These are phyloP conservation scores for Trilocha varians DNA, from an alignment of 2,888 invertebrate genomes.

Conservation along the genomic window DNA sequence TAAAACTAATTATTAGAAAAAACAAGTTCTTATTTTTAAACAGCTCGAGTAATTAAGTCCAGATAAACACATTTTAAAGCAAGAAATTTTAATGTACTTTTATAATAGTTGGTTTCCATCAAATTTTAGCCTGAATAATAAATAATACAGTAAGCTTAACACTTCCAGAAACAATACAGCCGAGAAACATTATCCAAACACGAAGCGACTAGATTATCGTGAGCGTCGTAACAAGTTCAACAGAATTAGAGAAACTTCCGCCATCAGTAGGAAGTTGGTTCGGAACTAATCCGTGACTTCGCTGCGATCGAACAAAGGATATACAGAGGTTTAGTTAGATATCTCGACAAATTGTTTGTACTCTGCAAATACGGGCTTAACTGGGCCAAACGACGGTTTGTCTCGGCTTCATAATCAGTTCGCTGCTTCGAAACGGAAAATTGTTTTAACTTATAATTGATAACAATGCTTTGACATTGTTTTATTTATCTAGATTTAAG, in stretches of 20 bases:
- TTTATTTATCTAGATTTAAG: no score
- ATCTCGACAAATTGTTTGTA: neutral
- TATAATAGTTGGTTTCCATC: no score
- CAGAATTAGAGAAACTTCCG: slow-evolving; percentile 11
- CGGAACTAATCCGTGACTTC: slow-evolving; percentile 14
- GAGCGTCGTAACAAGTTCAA: slow-evolving; percentile 9
- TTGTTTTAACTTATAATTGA: no score
- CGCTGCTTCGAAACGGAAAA: neutral
- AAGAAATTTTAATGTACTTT: no score
- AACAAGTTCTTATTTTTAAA: no score
- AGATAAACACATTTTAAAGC: no score
- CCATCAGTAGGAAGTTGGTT: slow-evolving; percentile 19
- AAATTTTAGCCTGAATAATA: no score
- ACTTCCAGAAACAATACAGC: slow-evolving; percentile 1
- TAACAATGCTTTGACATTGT: no score
- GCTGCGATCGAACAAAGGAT: neutral
- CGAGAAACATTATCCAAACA: neutral
- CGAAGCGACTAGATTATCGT: slow-evolving; percentile 12
- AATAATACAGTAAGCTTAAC: no score
- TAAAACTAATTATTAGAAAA: no score
- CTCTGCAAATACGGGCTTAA: neutral
- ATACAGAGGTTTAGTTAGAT: neutral
- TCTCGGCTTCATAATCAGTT: neutral
- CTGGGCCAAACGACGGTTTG: neutral
- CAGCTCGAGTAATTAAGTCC: no score